phyloP scores from a whole-genome alignment of 2,113 vertebrate species.

The Ovis canadensis region DNA sequence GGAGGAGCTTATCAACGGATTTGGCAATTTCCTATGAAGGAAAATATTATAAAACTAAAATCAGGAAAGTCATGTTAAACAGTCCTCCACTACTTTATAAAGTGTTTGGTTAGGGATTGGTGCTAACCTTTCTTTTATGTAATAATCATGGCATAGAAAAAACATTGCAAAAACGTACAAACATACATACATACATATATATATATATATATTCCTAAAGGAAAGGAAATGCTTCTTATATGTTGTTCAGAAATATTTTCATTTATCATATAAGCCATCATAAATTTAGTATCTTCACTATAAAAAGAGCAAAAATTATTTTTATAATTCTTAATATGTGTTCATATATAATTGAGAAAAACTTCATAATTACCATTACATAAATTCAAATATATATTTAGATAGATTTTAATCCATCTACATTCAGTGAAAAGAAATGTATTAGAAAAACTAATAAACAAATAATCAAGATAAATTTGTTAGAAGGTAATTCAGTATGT shows the following conservation, averaged over 20 bases:
- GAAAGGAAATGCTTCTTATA: not conserved
- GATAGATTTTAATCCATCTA: not conserved
- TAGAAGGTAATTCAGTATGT: not conserved
- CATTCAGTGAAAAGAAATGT: not conserved
- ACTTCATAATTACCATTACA: not conserved
- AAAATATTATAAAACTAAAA: not conserved
- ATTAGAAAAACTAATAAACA: not conserved
- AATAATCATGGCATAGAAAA: not conserved
- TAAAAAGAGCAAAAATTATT: not conserved
- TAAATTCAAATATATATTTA: not conserved
- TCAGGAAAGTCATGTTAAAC: not conserved
- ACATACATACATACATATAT: not conserved
- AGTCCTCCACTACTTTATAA: not conserved
- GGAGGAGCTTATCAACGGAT: not conserved
- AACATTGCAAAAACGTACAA: not conserved
- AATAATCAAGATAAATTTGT: not conserved
- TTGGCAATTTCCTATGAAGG: not conserved
- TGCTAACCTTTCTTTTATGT: not conserved
- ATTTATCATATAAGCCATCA: not conserved
- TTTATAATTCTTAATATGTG: not conserved
- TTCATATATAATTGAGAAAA: not conserved
- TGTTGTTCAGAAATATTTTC: not conserved
- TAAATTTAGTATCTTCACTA: not conserved
- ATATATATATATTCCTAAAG: not conserved
- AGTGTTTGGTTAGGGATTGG: not conserved